Evolutionary conservation across 64 coral and sea anemone species (phyloP), one percentile per base, ranked within the genome.

Genomic region (Porites lutea): DNA sequence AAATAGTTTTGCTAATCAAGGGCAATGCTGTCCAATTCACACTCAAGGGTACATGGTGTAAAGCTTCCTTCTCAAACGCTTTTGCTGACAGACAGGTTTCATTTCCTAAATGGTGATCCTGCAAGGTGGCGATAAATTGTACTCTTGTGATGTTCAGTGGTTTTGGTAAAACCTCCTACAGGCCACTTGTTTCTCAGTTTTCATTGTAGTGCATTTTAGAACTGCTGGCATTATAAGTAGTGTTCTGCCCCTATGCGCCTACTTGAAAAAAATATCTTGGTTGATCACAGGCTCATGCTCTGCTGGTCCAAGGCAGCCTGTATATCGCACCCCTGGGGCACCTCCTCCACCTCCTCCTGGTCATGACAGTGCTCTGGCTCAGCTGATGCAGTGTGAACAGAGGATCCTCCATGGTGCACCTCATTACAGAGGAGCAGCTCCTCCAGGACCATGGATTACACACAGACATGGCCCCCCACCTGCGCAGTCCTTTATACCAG

Each of bases 321-420:
- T 92, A 21, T 92, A 86, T 37, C 82, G 68, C 10, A 45, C 68
- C 59, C 13, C 53, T 72, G 73, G 86, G 69, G 53, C 82, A 71
- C 67, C 72, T 12, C 88, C 74, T 84, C 88, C 77, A 11, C 86
- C 86, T 1, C 77, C 76, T 18, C 58, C 87, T 20, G 20, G n/a
- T 22, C 95, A 81, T 13, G 92, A 94, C 16, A 96, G 95, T 94
- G 95, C 95, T 59, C 52, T 96, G 9, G 95, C 95, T 72, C 88
- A 92, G 22, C 47, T 96, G 13, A 96, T 96, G 71, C 95, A 96
- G 79, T 93, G 91, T 90, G 95, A 96, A 15, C 95, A 96, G 59
- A 93, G 95, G 45, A 96, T 96, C 48, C 82, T 86, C 5, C 92
- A 75, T 19, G 45, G 64, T 79, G 76, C 63, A 19, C 87, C 92